These are phyloP conservation scores for Nibea albiflora DNA, from an alignment of 2,113 vertebrate genomes.

Conservation along the genomic window DNA sequence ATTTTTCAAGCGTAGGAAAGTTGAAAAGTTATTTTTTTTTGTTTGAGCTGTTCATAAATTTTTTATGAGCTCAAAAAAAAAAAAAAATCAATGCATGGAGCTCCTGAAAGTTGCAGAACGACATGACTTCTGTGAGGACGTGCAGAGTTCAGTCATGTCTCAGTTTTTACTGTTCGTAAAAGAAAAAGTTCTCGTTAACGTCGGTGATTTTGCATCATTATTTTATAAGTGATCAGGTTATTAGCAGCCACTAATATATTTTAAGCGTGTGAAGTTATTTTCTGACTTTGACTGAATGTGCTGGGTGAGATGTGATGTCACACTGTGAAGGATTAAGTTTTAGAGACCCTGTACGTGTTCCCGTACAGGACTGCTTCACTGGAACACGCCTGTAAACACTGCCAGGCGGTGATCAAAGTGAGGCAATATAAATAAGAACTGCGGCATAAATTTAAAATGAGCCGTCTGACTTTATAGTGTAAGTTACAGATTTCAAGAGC, in stretches of 20 bases:
- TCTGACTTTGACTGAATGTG: no score
- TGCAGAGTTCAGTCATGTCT: neutral
- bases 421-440: slow-evolving; percentile 30
- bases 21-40: slow-evolving; percentile 7
- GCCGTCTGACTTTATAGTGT: neutral
- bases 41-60: neutral
- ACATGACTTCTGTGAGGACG: slow-evolving; percentile 4
- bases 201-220: neutral
- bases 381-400: slow-evolving; percentile 17
- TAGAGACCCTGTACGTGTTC: neutral
- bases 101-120: neutral
- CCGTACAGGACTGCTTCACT: no score
- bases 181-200: neutral
- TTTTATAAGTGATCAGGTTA: neutral
- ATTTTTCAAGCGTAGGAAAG: neutral
- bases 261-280: neutral
- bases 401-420: slow-evolving; percentile 50
- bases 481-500: slow-evolving; percentile 14
- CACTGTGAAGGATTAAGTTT: neutral
- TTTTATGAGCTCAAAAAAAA: slow-evolving; percentile 10
- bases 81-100: slow-evolving; percentile 9
- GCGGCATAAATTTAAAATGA: slow-evolving; percentile 37
- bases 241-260: neutral
- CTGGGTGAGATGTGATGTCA: neutral
- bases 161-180: neutral